Evolutionary conservation across 2,888 invertebrate species (phyloP).

Genomic region (Pardosa pseudoannulata): DNA sequence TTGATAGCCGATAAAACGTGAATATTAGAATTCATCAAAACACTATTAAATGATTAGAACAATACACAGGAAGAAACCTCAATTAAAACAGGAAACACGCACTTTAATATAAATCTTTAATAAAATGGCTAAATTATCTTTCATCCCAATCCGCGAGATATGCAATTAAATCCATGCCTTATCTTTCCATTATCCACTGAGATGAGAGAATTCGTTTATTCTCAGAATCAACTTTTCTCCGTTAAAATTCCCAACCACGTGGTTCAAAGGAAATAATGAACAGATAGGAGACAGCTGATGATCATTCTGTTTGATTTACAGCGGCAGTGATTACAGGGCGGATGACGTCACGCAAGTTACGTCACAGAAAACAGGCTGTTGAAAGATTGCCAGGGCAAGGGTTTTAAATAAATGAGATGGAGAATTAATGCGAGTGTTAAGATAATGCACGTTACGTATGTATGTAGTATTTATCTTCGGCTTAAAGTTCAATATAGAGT

Average conservation of each 20-base stretch:
- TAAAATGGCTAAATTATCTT: too few relatives aligned
- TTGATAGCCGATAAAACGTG: too few relatives aligned
- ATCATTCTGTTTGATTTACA: conserved; percentile 51
- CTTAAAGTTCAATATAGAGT: too few relatives aligned
- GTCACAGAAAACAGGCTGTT: conserved; percentile 29
- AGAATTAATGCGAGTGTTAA: conserved; percentile 5
- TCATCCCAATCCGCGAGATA: too few relatives aligned
- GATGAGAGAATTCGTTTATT: background rate
- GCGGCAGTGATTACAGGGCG: conserved; percentile 47
- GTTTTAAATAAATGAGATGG: conserved; percentile 18
- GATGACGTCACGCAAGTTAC: conserved; percentile 33
- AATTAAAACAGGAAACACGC: too few relatives aligned
- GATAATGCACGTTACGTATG: background rate
- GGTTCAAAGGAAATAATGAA: conserved; percentile 15
- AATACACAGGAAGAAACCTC: too few relatives aligned
- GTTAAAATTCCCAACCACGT: conserved; percentile 15
- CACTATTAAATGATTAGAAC: too few relatives aligned
- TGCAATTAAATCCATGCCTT: too few relatives aligned
- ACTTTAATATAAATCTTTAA: too few relatives aligned
- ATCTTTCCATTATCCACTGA: background rate
- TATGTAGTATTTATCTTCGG: background rate
- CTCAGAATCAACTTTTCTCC: conserved; percentile 5
- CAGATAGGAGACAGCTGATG: conserved; percentile 56
- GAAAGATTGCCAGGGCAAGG: conserved; percentile 28
- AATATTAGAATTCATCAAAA: too few relatives aligned